A percentile compares a stretch with the other conserved stretches of the same genome.
phyloP scores from a whole-genome alignment of 2,797 vertebrate species.

The Rhinichthys osculus region DNA sequence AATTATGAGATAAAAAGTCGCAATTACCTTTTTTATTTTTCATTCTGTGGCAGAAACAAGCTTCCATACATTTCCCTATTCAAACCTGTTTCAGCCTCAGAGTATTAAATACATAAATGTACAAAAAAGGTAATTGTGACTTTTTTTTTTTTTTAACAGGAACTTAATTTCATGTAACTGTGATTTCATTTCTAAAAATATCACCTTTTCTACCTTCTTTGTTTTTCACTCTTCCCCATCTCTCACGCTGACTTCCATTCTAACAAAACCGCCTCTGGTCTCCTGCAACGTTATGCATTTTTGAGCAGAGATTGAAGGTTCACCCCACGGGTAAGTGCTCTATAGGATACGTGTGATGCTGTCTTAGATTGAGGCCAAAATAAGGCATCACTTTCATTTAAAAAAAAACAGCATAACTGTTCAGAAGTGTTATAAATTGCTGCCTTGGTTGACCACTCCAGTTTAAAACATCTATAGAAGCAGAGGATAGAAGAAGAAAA shows the following conservation, averaged over 20 bases:
- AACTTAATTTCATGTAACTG: neutral
- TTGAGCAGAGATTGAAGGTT: constrained; percentile 10
- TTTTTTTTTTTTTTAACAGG: neutral
- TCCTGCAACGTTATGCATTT: neutral
- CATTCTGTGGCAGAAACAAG: no score
- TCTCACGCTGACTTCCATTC: neutral
- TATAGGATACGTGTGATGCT: neutral
- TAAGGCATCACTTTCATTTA: neutral
- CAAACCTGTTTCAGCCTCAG: neutral
- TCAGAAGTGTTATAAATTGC: constrained; percentile 7
- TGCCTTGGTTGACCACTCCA: neutral
- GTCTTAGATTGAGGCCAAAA: neutral
- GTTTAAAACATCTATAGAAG: neutral
- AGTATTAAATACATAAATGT: neutral
- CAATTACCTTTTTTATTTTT: no score
- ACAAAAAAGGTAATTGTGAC: neutral
- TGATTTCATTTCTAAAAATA: neutral
- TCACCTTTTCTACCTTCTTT: neutral
- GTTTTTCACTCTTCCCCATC: neutral
- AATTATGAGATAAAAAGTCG: no score
- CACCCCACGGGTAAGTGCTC: neutral
- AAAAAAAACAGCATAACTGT: neutral
- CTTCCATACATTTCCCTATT: neutral
- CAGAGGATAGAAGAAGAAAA: neutral
- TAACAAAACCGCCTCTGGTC: neutral